phyloP scores from a whole-genome alignment of 1,140 invertebrate species.

The Capitella teleta region DNA sequence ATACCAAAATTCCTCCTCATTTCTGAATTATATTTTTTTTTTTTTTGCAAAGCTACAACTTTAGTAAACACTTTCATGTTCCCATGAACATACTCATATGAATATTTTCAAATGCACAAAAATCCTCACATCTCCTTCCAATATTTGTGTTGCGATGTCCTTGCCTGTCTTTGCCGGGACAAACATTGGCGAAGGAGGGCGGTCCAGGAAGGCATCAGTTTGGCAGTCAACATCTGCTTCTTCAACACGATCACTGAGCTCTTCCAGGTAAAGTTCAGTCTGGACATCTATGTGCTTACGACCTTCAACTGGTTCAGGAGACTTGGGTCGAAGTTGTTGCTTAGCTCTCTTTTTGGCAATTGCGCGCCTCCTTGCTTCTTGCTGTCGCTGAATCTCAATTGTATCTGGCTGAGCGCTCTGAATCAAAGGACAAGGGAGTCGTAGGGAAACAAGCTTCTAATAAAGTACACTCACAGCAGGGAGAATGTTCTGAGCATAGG shows the following conservation, averaged over 20 bases:
- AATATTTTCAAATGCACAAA: background rate
- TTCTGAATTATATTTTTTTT: background rate
- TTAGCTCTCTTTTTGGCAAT: constrained; percentile 38
- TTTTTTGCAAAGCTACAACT: background rate
- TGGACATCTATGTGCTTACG: constrained; percentile 71
- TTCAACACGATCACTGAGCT: constrained; percentile 49
- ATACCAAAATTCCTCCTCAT: background rate
- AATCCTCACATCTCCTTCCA: constrained; percentile 65
- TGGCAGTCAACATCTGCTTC: constrained; percentile 66
- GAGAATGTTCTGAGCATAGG: constrained; percentile 52
- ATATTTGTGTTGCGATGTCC: constrained; percentile 72
- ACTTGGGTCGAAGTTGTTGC: constrained; percentile 34
- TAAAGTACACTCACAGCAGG: constrained; percentile 46
- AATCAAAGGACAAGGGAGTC: background rate
- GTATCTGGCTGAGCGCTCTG: constrained; percentile 40
- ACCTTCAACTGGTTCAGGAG: constrained; percentile 53
- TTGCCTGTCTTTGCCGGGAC: constrained; percentile 64
- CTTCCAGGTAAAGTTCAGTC: constrained; percentile 76
- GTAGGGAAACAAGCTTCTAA: background rate
- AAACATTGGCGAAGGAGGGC: constrained; percentile 58
- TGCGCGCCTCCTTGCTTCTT: constrained; percentile 33
- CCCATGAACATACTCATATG: background rate
- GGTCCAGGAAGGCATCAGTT: constrained; percentile 72
- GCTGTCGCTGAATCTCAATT: constrained; percentile 40
- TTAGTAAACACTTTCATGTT: background rate